These are phyloP conservation scores for Cherax destructor DNA, from an alignment of 1,140 invertebrate genomes.

Conservation along the genomic window DNA sequence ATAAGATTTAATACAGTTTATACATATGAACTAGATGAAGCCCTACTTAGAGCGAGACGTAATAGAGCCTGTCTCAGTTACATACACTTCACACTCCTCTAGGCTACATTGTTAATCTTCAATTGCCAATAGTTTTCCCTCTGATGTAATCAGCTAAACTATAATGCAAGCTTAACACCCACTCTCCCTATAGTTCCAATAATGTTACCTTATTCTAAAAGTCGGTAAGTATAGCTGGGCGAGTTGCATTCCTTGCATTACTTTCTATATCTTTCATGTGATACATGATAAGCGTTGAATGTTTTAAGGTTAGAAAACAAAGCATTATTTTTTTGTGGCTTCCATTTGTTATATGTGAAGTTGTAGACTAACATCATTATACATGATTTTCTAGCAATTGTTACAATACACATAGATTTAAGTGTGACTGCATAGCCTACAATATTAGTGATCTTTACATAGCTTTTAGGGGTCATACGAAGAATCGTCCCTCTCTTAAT, in stretches of 20 bases:
- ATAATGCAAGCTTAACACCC: background rate
- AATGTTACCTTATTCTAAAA: background rate
- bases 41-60: no score
- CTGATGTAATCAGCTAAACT: background rate
- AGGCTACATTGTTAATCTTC: no score
- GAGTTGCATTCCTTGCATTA: background rate
- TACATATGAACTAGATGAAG: no score
- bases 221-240: background rate
- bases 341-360: slow-evolving; percentile 27
- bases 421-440: background rate
- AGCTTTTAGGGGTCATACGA: no score
- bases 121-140: background rate
- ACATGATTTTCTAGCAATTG: slow-evolving; percentile 26
- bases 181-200: background rate
- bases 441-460: background rate
- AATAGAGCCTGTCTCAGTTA: no score
- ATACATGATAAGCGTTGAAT: background rate
- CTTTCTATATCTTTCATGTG: background rate
- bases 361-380: slow-evolving; percentile 14
- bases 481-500: no score
- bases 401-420: slow-evolving; percentile 18
- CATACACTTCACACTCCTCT: no score
- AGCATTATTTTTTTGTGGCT: slow-evolving; percentile 23
- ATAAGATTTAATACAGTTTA: no score
- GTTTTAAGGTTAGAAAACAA: slow-evolving; percentile 2